Conservation (phyloP, 2,797 vertebrate species). For the Siniperca scherzeri region DNA sequence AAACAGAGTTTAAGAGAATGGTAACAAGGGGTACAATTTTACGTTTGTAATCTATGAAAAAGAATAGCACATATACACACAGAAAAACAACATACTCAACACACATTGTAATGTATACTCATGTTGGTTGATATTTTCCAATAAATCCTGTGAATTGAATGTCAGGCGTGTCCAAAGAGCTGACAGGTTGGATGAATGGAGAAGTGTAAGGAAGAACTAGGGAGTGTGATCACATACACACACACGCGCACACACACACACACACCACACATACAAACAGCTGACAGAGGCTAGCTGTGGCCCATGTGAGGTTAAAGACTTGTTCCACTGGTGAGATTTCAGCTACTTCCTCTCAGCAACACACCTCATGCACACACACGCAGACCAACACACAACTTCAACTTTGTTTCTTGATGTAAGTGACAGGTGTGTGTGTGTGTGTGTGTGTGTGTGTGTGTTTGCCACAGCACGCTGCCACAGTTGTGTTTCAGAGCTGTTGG, state of each 20-base stretch:
- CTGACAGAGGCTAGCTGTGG: conserved; percentile 43
- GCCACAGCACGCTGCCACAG: conserved; percentile 12
- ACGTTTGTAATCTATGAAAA: not conserved
- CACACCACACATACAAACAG: conserved; percentile 36
- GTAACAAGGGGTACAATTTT: not conserved
- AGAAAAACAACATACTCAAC: not conserved
- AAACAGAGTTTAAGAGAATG: too few relatives aligned
- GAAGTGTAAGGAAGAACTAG: conserved; percentile 30
- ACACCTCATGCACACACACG: not conserved
- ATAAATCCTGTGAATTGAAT: conserved; percentile 45
- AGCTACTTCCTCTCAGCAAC: conserved; percentile 32
- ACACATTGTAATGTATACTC: conserved; percentile 11
- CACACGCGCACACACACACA: conserved; percentile 12
- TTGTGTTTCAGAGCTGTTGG: conserved; percentile 21
- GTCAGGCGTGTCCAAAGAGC: conserved; percentile 52
- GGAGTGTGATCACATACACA: not conserved
- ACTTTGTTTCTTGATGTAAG: conserved; percentile 35
- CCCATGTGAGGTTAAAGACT: conserved; percentile 41
- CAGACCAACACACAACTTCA: not conserved
- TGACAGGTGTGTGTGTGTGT: conserved; percentile 40
- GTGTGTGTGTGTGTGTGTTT: conserved; percentile 18
- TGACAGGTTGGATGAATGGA: conserved; percentile 50
- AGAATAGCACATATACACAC: not conserved
- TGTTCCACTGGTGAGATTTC: conserved; percentile 28
- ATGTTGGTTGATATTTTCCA: conserved; percentile 39